Conservation (phyloP, 2,888 invertebrate genomes). For the Escarpia spicata region DNA sequence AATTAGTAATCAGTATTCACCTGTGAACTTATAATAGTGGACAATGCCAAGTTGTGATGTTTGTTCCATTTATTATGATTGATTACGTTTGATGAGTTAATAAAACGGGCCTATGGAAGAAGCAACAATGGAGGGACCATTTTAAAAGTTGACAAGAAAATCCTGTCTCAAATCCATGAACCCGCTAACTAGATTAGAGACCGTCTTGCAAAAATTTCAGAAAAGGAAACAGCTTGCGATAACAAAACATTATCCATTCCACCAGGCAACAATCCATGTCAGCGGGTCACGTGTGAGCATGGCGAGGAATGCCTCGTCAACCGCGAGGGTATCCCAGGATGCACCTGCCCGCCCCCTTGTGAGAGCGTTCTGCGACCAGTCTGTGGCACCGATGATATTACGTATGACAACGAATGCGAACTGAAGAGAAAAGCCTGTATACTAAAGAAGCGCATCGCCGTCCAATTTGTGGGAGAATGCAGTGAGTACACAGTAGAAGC, state of each 20-base stretch:
- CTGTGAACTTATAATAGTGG: too few relatives aligned
- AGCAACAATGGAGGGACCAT: background rate
- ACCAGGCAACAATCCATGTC: slow-evolving; percentile 85
- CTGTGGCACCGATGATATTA: slow-evolving; percentile 69
- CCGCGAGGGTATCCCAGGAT: slow-evolving; percentile 82
- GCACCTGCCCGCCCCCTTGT: slow-evolving; percentile 87
- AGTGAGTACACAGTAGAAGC: slow-evolving; percentile 73
- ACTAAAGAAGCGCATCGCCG: slow-evolving; percentile 77
- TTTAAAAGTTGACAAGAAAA: background rate
- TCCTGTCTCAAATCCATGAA: background rate
- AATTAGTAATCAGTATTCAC: background rate
- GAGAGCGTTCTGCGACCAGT: slow-evolving; percentile 72
- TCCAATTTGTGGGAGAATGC: slow-evolving; percentile 85
- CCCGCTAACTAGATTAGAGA: background rate
- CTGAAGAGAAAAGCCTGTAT: slow-evolving; percentile 77
- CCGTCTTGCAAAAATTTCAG: background rate
- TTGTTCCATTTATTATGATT: background rate
- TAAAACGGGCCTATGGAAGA: background rate
- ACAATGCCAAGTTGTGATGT: background rate
- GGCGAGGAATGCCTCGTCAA: slow-evolving; percentile 86
- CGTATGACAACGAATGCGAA: slow-evolving; percentile 81
- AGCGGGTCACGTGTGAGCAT: slow-evolving; percentile 78
- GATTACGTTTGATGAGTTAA: background rate
- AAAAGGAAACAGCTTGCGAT: background rate
- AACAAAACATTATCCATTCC: background rate